Base-by-base conservation (phyloP, 2,113 vertebrate genomes). In the Takifugu bimaculatus region DNA sequence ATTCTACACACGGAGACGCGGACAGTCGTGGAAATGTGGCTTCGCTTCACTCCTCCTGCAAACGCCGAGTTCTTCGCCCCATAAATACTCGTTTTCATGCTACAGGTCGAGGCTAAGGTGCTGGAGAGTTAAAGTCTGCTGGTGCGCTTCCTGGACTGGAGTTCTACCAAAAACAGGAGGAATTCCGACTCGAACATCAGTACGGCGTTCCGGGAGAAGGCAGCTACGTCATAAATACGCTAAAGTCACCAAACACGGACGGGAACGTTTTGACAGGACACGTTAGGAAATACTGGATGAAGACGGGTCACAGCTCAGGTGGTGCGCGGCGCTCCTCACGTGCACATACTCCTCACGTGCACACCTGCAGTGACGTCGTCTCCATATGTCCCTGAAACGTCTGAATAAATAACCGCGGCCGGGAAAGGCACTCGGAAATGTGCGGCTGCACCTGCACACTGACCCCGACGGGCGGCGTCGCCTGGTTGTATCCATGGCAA, bases 71-170 rank as follows among this genome's bases (percentile, higher is more conserved):
- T 83, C 74, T n/a, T 54, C 56, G 53, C 72, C 42, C 56, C 26
- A 44, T 74, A 62, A 78, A 56, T 72, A 77, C 65, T 74, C 80
- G 78, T 63, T 75, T 81, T 74, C 83, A 85, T 86, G 85, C 84
- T 91, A 91, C 90, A 89, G 81, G 82, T 78, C 50, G 68, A 75
- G 54, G 75, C 80, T 91, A 91, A 91, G 90, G 90, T 91, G 90
- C 90, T 86, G 70, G 79, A 78, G 65, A 73, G 54, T 58, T 71
- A 65, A 76, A 74, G 63, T 80, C 67, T 80, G 80, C 81, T 87
- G 83, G 77, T 81, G 75, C 42, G 29, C 13, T 57, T 61, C 63
- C 6, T 48, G 20, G 20, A 20, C 20, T 20, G 20, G 20, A 20
- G 20, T 20, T 20, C 20, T 20, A 20, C 20, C 20, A 20, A 20